phyloP scores from a whole-genome alignment of 2,888 invertebrate species.

The Sphaerophoria rueppellii region DNA sequence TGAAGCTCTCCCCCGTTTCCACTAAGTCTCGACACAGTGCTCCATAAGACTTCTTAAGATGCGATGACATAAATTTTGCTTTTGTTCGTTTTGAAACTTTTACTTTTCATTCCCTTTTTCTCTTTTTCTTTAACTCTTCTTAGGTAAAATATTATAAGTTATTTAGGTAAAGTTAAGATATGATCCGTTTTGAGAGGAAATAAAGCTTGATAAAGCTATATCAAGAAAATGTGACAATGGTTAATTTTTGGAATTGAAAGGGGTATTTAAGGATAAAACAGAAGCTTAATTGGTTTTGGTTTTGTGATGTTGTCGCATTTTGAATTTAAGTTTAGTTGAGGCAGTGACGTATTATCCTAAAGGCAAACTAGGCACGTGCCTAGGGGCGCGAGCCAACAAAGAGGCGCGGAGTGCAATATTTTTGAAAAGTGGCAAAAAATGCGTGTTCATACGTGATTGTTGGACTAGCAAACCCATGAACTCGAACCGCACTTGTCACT shows the following conservation, averaged over 20 bases:
- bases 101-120: neutral
- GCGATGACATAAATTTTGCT: conserved; percentile 55
- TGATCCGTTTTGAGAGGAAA: conserved; percentile 10
- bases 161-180: conserved; percentile 23
- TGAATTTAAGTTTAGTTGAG: neutral
- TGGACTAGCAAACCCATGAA: too few relatives aligned
- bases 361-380: too few relatives aligned
- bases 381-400: too few relatives aligned
- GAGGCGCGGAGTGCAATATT: too few relatives aligned
- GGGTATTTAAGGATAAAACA: conserved; percentile 14
- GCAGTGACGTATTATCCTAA: conserved; percentile 2
- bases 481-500: too few relatives aligned
- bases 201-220: neutral
- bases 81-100: conserved; percentile 10
- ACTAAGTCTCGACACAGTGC: conserved; percentile 11
- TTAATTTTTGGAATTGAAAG: conserved; percentile 23
- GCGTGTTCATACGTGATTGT: too few relatives aligned
- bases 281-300: neutral
- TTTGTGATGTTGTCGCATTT: conserved; percentile 2
- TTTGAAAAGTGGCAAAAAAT: too few relatives aligned
- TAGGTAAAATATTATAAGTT: too few relatives aligned
- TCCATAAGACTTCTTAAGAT: conserved; percentile 43
- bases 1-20: neutral
- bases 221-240: conserved; percentile 11
- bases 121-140: neutral